These are phyloP conservation scores for Alexandromys oeconomus DNA, from an alignment of 2,797 vertebrate genomes.

Conservation along the genomic window DNA sequence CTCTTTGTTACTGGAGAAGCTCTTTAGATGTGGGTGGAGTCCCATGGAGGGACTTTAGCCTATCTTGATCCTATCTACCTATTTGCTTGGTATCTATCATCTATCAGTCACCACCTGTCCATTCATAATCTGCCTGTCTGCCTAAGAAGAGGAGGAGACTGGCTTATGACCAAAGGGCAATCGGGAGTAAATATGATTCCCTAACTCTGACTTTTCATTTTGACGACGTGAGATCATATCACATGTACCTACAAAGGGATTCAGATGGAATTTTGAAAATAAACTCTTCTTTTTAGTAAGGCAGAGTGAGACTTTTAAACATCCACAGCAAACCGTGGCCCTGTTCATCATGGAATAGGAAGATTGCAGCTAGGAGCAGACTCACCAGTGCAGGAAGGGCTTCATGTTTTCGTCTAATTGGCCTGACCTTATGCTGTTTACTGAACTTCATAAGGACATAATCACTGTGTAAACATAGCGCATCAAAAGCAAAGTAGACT, in stretches of 20 bases:
- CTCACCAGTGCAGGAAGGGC: neutral
- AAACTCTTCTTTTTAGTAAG: neutral
- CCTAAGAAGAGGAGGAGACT: neutral
- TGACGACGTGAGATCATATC: neutral
- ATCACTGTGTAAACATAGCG: conserved; percentile 35
- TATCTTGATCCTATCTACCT: neutral
- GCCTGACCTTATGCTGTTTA: conserved; percentile 6
- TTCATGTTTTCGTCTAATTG: neutral
- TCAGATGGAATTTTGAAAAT: conserved; percentile 2
- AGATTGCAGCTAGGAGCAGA: neutral
- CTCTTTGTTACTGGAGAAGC: conserved; percentile 20
- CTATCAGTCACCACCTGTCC: neutral
- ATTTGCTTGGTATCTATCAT: neutral
- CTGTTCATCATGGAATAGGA: neutral
- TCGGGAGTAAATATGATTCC: neutral
- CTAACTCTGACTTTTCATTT: neutral
- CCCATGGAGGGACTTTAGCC: neutral
- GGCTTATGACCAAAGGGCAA: conserved; percentile 15
- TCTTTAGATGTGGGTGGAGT: neutral
- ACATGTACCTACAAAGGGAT: neutral
- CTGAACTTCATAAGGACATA: conserved; percentile 36
- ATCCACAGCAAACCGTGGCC: conserved; percentile 5
- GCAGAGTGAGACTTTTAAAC: neutral
- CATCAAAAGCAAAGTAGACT: conserved; percentile 38
- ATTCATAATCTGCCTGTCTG: neutral